Evolutionary conservation across 2,113 vertebrate genomes (phyloP), one percentile per base, ranked within the genome.

Genomic region (Tympanuchus pallidicinctus): DNA sequence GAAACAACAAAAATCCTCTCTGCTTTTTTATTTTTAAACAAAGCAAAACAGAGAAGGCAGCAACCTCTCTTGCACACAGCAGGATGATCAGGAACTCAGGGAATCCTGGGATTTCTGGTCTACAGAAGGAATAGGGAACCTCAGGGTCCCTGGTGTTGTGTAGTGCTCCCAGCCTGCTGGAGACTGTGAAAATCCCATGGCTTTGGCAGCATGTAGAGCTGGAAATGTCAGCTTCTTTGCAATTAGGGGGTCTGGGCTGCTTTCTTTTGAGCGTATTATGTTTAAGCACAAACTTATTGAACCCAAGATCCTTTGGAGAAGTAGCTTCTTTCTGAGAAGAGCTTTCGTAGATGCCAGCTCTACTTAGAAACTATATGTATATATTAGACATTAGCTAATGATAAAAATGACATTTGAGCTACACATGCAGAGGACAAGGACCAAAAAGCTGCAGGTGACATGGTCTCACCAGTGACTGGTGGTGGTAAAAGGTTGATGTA

Each of bases 261-360:
- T 70, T 70, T 48, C n/a, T 36, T 50, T 34, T 32, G 50, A 48
- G 25, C 24, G 9, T 70, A 6, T 20, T 50, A 28, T 12, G 12
- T 24, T 87, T 92, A n/a, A 61, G 43, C 78, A 93, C 85, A 95
- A 94, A 20, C 15, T 16, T 82, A 10, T 78, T 91, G 34, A 85
- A 76, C 18, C 24, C 15, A 48, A 40, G 36, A 25, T 57, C 30
- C 89, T 79, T 82, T 48, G 19, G 67, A 86, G 63, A 45, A 81
- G 38, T 18, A 65, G 18, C 30, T 72, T 75, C 20, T 88, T 94
- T 82, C 24, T 57, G 32, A 72, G 48, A 82, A 64, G n/a, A 73
- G 36, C 40, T 91, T 69, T 48, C 43, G 40, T 18, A 82, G 43
- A 28, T 76, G 7, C 24, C 60, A 74, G 24, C 7, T 78, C 42